Percentiles rank a stretch among this genome's conserved stretches.
Evolutionary conservation across 2,888 invertebrate genomes (phyloP).

Genomic region (Drosophila rubida): DNA sequence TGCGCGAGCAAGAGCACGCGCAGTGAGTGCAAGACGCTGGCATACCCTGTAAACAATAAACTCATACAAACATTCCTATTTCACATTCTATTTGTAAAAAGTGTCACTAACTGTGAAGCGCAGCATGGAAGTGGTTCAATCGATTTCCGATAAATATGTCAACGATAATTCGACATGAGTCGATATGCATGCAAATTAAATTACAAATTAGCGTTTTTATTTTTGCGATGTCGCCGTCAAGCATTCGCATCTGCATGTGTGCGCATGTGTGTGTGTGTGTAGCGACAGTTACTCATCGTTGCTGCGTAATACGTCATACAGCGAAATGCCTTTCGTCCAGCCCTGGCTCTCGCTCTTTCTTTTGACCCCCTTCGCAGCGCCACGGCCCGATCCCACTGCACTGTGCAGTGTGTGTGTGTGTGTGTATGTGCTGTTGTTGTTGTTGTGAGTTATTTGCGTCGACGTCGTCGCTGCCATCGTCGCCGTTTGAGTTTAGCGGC

Average conservation of each 20-base stretch:
- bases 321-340: conserved; percentile 11
- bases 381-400: conserved; percentile 9
- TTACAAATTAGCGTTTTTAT: conserved; percentile 23
- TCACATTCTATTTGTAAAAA: too few species aligned
- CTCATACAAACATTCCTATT: too few species aligned
- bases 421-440: too few species aligned
- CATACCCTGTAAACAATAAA: conserved; percentile 22
- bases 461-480: conserved; percentile 26
- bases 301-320: conserved; percentile 21
- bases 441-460: conserved; percentile 77
- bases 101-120: too few species aligned
- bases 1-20: not conserved
- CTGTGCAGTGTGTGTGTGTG: conserved; percentile 35
- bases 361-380: not conserved
- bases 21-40: fast-evolving
- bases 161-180: not conserved
- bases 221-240: conserved; percentile 21
- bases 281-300: conserved; percentile 46
- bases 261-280: conserved; percentile 6
- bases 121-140: not conserved
- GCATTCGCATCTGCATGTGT: not conserved
- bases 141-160: not conserved
- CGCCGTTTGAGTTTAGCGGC: conserved; percentile 71
- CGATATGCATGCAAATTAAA: not conserved
- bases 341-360: conserved; percentile 25